These are phyloP conservation scores for Taxidea taxus DNA, from an alignment of 2,113 vertebrate genomes.

Conservation along the genomic window DNA sequence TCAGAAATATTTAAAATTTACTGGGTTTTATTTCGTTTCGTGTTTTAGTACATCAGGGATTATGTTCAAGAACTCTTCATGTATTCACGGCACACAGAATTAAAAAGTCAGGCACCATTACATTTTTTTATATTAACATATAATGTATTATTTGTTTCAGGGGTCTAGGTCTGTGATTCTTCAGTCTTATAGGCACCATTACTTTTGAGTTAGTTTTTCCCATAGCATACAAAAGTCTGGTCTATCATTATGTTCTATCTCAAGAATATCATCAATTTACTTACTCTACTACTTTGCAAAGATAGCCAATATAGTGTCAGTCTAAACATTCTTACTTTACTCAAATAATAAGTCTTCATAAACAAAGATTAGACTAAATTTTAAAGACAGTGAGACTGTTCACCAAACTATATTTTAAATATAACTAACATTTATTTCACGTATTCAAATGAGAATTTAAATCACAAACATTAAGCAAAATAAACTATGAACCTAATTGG, in stretches of 20 bases:
- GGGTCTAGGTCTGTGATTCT: too few species aligned
- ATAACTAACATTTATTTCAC: conserved; percentile 45
- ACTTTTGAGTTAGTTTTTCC: neutral
- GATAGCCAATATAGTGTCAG: neutral
- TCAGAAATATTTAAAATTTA: neutral
- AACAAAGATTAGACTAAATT: conserved; percentile 35
- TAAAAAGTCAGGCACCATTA: neutral
- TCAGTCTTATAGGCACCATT: neutral
- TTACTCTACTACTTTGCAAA: neutral
- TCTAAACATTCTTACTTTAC: conserved; percentile 53
- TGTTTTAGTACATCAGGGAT: neutral
- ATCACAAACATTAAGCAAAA: conserved; percentile 50
- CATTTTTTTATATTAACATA: neutral
- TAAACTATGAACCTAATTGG: conserved; percentile 27
- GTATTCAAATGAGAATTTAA: conserved; percentile 65
- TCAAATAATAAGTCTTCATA: conserved; percentile 43
- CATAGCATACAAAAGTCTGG: neutral
- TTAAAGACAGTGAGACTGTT: conserved; percentile 55
- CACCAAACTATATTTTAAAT: conserved; percentile 51
- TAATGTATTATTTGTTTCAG: too few species aligned
- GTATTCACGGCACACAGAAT: neutral
- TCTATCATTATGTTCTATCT: neutral
- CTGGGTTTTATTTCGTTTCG: neutral
- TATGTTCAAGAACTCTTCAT: neutral
- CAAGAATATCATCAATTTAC: conserved; percentile 21